Evolutionary conservation across 2,797 vertebrate species (phyloP).

Genomic region (Synaphobranchus kaupii): DNA sequence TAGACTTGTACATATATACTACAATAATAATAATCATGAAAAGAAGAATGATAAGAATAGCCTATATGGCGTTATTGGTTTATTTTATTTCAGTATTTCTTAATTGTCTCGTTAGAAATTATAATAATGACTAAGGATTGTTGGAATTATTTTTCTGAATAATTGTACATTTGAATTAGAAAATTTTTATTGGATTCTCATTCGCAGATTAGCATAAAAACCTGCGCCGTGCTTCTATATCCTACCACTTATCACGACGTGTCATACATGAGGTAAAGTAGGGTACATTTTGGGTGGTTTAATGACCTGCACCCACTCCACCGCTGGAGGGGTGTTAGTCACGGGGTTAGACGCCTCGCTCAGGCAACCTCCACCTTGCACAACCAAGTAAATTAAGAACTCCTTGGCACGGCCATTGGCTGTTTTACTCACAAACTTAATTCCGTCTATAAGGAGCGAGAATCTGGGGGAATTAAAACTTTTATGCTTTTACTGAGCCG

Average conservation of each 20-base stretch:
- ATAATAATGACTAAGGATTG: not conserved
- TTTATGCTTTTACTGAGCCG: not conserved
- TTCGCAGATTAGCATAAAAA: not conserved
- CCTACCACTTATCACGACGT: not conserved
- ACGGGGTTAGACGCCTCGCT: slow-evolving; percentile 22
- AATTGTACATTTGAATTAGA: not conserved
- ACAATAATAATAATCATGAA: not conserved
- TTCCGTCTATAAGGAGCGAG: slow-evolving; percentile 7
- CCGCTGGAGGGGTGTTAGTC: slow-evolving; percentile 23
- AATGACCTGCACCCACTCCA: slow-evolving; percentile 7
- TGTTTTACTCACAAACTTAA: slow-evolving; percentile 18
- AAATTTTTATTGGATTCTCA: not conserved
- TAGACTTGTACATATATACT: not conserved
- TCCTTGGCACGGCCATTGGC: not conserved
- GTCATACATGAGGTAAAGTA: not conserved
- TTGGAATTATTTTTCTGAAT: not conserved
- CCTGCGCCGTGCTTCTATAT: not conserved
- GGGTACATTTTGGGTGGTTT: slow-evolving; percentile 16
- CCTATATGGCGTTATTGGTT: not conserved
- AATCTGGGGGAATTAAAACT: not conserved
- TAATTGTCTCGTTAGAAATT: not conserved
- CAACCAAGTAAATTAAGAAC: slow-evolving; percentile 24
- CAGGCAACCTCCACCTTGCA: slow-evolving; percentile 28
- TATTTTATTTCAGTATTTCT: not conserved
- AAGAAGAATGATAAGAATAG: not conserved